phyloP scores from a whole-genome alignment of 2,888 invertebrate genomes.

The Ormia ochracea region DNA sequence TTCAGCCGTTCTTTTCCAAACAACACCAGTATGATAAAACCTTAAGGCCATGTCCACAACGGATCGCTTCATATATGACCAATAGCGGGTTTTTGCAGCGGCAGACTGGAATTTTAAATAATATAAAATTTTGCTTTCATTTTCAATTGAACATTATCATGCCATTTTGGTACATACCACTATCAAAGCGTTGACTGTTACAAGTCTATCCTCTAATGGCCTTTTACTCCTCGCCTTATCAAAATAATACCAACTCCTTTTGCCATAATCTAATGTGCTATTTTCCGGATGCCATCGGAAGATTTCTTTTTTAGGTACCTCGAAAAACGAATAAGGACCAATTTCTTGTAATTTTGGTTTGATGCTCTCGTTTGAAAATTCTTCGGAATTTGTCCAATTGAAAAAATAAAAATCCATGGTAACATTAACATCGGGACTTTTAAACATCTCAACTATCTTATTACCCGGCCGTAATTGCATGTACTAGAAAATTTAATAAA shows the following conservation, averaged over 20 bases:
- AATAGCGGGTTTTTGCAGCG: conserved; percentile 61
- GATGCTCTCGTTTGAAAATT: conserved; percentile 77
- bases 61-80: conserved; percentile 66
- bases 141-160: background rate
- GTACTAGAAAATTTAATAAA: conserved; percentile 60
- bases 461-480: conserved; percentile 80
- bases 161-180: conserved; percentile 64
- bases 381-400: conserved; percentile 87
- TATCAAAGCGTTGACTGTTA: conserved; percentile 66
- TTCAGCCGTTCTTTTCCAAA: conserved; percentile 81
- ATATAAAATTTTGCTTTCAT: background rate
- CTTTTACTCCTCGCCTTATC: conserved; percentile 64
- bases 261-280: conserved; percentile 84
- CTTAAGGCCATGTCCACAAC: conserved; percentile 79
- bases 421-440: conserved; percentile 80
- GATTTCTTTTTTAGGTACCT: conserved; percentile 83
- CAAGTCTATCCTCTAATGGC: conserved; percentile 64
- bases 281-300: conserved; percentile 84
- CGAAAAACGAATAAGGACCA: conserved; percentile 82
- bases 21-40: conserved; percentile 78
- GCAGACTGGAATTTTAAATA: conserved; percentile 44
- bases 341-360: conserved; percentile 79
- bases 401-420: conserved; percentile 83
- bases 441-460: conserved; percentile 79
- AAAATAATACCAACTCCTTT: conserved; percentile 83